Evolutionary conservation across 2,113 vertebrate genomes (phyloP).

Genomic region (Cephalopholis sonnerati): DNA sequence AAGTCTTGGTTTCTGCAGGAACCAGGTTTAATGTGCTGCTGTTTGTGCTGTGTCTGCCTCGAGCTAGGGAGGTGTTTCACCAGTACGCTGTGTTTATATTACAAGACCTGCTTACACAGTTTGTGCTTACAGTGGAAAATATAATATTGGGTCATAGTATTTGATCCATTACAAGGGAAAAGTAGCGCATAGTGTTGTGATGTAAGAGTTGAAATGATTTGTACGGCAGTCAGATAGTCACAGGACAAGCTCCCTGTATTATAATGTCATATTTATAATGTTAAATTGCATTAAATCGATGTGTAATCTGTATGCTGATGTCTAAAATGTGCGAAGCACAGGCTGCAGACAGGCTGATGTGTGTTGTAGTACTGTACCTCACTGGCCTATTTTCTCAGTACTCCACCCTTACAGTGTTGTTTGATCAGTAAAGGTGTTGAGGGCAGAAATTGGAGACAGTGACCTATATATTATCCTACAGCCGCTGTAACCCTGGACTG

Average conservation of each 20-base stretch:
- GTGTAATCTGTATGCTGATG: neutral
- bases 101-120: neutral
- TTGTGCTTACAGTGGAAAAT: conserved; percentile 2
- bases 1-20: neutral
- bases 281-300: neutral
- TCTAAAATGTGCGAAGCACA: neutral
- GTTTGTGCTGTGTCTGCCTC: conserved; percentile 19
- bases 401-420: conserved; percentile 46
- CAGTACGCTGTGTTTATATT: conserved; percentile 4
- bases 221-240: neutral
- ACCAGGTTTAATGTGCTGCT: conserved; percentile 20
- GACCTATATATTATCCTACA: conserved; percentile 20
- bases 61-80: conserved; percentile 8
- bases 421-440: neutral
- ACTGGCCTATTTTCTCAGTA: conserved; percentile 9
- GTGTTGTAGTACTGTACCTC: conserved; percentile 20
- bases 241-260: neutral
- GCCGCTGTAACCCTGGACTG: neutral
- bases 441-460: conserved; percentile 30
- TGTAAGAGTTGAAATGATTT: neutral
- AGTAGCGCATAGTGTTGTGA: conserved; percentile 1
- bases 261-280: neutral
- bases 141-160: conserved; percentile 27
- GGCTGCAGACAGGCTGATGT: neutral
- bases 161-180: neutral